A percentile compares a stretch with the other conserved stretches of the same genome.
Evolutionary conservation across 2,888 invertebrate species (phyloP).

Genomic region (Brenthis ino): DNA sequence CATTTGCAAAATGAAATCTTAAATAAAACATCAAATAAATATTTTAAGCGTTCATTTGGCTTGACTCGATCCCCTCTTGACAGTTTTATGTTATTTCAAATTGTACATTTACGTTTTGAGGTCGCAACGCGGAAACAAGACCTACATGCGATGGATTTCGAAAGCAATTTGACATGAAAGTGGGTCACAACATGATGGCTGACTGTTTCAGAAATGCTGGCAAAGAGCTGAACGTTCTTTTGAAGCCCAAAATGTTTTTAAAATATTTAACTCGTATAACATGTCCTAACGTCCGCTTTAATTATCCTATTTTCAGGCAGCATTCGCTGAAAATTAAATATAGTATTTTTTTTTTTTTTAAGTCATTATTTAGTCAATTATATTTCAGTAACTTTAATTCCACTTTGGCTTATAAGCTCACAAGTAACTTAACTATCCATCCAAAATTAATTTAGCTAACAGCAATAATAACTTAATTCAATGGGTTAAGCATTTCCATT

Average conservation of each 20-base stretch:
- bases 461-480: conserved; percentile 4
- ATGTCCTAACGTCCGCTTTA: conserved; percentile 11
- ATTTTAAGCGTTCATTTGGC: conserved; percentile 27
- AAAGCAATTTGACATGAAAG: conserved; percentile 41
- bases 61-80: conserved; percentile 35
- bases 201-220: conserved; percentile 38
- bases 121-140: conserved; percentile 39
- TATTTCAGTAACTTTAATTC: too few relatives aligned
- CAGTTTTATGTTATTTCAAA: conserved; percentile 40
- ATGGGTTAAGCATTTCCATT: conserved; percentile 22
- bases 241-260: conserved; percentile 33
- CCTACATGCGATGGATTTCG: conserved; percentile 33
- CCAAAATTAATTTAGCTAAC: background rate
- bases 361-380: too few relatives aligned
- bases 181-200: conserved; percentile 38
- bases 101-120: conserved; percentile 39
- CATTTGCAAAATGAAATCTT: conserved; percentile 1
- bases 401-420: too few relatives aligned
- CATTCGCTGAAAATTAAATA: background rate
- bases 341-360: background rate
- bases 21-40: conserved; percentile 32
- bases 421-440: too few relatives aligned
- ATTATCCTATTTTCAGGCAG: conserved; percentile 1
- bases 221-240: conserved; percentile 36
- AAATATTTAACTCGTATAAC: conserved; percentile 26